A percentile compares a stretch with the other conserved stretches of the same genome.
These are phyloP conservation scores for Camponotus fellah DNA, from an alignment of 2,888 invertebrate species.

Conservation along the genomic window DNA sequence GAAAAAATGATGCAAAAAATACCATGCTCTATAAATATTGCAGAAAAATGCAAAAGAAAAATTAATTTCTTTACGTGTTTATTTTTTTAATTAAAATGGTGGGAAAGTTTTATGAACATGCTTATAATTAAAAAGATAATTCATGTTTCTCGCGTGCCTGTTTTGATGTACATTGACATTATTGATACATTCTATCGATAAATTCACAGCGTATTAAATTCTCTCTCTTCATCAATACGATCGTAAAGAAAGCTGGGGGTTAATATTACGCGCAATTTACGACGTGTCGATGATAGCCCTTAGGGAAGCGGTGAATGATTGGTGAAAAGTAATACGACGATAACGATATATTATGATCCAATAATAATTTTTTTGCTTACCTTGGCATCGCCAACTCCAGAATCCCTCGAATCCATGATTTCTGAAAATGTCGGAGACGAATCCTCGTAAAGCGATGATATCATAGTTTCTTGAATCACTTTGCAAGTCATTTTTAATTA, in stretches of 20 bases:
- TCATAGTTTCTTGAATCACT: not conserved
- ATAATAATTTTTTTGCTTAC: conserved; percentile 42
- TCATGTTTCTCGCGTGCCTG: not conserved
- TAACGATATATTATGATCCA: conserved; percentile 38
- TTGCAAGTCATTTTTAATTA: not conserved
- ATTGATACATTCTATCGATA: not conserved
- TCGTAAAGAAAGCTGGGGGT: conserved; percentile 29
- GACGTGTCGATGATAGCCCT: conserved; percentile 34
- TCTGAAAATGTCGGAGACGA: conserved; percentile 17
- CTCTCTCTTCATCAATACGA: not conserved
- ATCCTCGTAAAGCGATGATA: conserved; percentile 18
- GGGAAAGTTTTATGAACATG: not conserved
- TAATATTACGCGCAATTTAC: conserved; percentile 38
- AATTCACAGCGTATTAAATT: conserved; percentile 15
- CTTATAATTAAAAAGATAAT: not conserved
- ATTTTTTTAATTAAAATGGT: not conserved
- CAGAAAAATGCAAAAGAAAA: not conserved
- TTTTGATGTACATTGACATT: not conserved
- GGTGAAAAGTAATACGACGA: conserved; percentile 35
- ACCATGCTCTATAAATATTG: not conserved
- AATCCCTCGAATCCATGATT: conserved; percentile 25
- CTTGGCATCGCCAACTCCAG: not conserved
- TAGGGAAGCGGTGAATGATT: conserved; percentile 3
- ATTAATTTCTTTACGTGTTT: not conserved
- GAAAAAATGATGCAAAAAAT: not conserved